Base-by-base conservation (phyloP, 2,888 invertebrate genomes). In the Zootermopsis nevadensis region DNA sequence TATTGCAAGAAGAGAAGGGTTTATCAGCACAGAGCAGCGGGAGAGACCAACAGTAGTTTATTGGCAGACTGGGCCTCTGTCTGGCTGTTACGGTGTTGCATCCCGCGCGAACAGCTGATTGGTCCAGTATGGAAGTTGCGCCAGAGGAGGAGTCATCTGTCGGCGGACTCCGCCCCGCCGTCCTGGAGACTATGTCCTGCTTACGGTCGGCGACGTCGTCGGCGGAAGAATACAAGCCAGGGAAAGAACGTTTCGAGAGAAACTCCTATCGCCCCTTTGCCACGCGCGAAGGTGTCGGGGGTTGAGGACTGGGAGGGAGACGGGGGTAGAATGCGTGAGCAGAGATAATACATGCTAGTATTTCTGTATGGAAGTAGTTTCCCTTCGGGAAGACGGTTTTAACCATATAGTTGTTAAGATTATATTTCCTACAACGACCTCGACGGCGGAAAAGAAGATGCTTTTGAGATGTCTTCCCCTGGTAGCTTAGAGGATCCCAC, bases 311-410 rank as follows among this genome's bases (percentile, higher is more conserved):
- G 38, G 69, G 53, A n/a, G 42, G 31, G 7, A 24, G n/a, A 67
- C 35, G 77, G 60, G 31, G n/a, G 81, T 42, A 66, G 42, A 42
- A 67, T 77, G 77, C 55, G 83, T 79, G 66, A 48, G 60, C 33
- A 77, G 80, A 80, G 84, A 83, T 85, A 85, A 85, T 85, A 83
- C 85, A 85, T 85, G 84, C 74, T 77, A 83, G 81, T 81, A 82
- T 84, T 80, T 80, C 83, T 85, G 85, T 84, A 82, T 72, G 83
- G 77, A 76, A 80, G 81, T 81, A 81, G 85, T 85, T 84, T 84
- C 85, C 84, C 82, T 82, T 83, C 83, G 74, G 84, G 80, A 84
- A 85, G 85, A 84, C 83, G 85, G 81, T 84, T 83, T 80, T 77
- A 77, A 82, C 66, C 79, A 35, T 66, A 81, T 74, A 79, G 53